Conservation (phyloP, 2,888 invertebrate genomes). For the Sinhomidia bicolor region DNA sequence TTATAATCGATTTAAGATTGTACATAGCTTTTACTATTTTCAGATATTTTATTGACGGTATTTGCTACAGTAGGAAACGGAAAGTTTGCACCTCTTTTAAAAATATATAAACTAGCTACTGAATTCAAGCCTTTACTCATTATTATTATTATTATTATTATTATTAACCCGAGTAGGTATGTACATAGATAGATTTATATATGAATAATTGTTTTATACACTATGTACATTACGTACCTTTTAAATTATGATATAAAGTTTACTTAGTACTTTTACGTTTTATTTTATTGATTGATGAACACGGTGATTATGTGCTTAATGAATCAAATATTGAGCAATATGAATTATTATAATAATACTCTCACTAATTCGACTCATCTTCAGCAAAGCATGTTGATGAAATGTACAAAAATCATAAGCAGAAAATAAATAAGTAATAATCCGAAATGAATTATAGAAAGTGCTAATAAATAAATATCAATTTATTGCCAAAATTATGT, state of each 20-base stretch:
- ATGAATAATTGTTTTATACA: conserved; percentile 43
- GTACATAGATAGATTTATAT: neutral
- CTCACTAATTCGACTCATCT: conserved; percentile 39
- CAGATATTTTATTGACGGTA: conserved; percentile 52
- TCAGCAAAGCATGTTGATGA: conserved; percentile 35
- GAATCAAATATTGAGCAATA: conserved; percentile 50
- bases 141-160: too few species aligned
- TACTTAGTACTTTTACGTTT: conserved; percentile 13
- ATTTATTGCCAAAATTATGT: neutral
- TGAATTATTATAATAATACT: conserved; percentile 36
- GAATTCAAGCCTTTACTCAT: conserved; percentile 40
- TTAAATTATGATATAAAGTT: conserved; percentile 27
- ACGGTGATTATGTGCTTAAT: conserved; percentile 51
- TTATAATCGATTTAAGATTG: neutral
- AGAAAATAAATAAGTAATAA: conserved; percentile 42
- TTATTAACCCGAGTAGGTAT: conserved; percentile 24
- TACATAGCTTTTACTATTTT: conserved; percentile 50
- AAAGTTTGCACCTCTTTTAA: conserved; percentile 62
- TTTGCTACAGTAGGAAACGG: conserved; percentile 63
- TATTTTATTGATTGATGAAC: conserved; percentile 43
- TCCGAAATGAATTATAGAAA: conserved; percentile 49
- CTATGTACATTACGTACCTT: conserved; percentile 40
- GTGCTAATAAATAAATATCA: conserved; percentile 52
- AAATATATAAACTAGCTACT: conserved; percentile 13
- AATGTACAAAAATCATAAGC: conserved; percentile 48